Evolutionary conservation across 2,797 vertebrate genomes (phyloP), one percentile per base, ranked within the genome.

Genomic region (Xenopus petersii): DNA sequence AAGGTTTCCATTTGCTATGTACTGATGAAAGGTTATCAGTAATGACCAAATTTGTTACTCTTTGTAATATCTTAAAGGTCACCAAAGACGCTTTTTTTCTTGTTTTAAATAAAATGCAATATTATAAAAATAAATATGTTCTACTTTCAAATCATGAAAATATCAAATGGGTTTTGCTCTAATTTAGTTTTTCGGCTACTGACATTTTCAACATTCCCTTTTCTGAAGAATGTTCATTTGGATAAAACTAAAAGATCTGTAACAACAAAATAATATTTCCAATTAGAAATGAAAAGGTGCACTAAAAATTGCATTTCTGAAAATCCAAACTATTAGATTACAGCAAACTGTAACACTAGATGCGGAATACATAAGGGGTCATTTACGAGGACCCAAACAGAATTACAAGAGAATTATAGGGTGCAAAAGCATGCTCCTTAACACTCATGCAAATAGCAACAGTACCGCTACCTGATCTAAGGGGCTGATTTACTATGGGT

Each of bases 31-130:
- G 91, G 91, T 93, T 94, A 92, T 87, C 91, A 91, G 89, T 94
- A 94, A 94, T 93, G 90, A 93, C 91, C 90, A 89, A 86, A 92
- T 93, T 89, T 83, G 85, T 90, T 90, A 92, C 89, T 93, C 89
- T 92, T 94, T 91, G 88, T 87, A 91, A 91, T 90, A 86, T 83
- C 80, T 86, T 91, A 93, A 96, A 96, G 93, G 94, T 96, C 95
- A 94, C 83, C 68, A 81, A 73, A 88, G 87, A 87, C 87, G 81
- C 79, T 81, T 88, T 86, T 21, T 84, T 79, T 86, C 87, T 93
- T 92, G 90, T 93, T 93, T 92, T 89, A 91, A 90, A 91, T 91
- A 92, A 93, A 93, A 92, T 90, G 89, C 88, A 89, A 86, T 90
- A 86, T 89, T 92, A 92, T 88, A 84, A 88, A 89, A 89, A 89